A percentile compares a stretch with the other conserved stretches of the same genome.
Conservation (phyloP, 2,113 vertebrate species). For the Phaetusa simplex region DNA sequence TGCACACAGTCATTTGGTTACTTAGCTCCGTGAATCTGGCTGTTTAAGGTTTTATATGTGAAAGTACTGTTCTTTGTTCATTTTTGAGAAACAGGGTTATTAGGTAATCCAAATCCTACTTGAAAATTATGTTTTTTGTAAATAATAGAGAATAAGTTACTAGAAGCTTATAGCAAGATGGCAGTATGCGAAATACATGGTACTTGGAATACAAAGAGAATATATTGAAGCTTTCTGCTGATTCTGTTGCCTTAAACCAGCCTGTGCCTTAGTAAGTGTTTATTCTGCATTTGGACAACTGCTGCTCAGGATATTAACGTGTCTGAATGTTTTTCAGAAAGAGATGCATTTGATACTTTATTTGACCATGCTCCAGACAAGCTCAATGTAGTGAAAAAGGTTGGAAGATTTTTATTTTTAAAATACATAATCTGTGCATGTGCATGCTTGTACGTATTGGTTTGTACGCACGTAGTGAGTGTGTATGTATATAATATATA, state of each 20-base stretch:
- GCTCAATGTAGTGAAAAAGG: constrained; percentile 98
- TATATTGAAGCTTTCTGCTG: not conserved
- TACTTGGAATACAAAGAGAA: not conserved
- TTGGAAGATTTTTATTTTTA: constrained; percentile 56
- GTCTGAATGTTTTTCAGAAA: constrained; percentile 79
- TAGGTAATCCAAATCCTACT: not conserved
- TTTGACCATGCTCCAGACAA: constrained; percentile 98
- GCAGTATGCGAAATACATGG: not conserved
- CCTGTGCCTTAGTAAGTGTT: not conserved
- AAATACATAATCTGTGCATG: not conserved
- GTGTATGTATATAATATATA: not conserved
- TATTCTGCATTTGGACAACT: not conserved
- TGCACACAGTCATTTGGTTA: not conserved
- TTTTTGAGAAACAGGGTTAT: not conserved
- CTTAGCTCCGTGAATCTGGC: not conserved
- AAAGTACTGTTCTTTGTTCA: not conserved
- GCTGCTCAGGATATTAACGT: not conserved
- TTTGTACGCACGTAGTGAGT: not conserved
- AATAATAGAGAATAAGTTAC: not conserved
- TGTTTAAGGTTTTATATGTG: not conserved
- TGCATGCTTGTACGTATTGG: not conserved
- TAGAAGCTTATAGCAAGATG: not conserved
- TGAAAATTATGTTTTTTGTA: not conserved
- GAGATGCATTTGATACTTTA: constrained; percentile 96
- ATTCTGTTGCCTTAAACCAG: not conserved